Base-by-base conservation (phyloP, 1,140 invertebrate species). In the Cotesia typhae region DNA sequence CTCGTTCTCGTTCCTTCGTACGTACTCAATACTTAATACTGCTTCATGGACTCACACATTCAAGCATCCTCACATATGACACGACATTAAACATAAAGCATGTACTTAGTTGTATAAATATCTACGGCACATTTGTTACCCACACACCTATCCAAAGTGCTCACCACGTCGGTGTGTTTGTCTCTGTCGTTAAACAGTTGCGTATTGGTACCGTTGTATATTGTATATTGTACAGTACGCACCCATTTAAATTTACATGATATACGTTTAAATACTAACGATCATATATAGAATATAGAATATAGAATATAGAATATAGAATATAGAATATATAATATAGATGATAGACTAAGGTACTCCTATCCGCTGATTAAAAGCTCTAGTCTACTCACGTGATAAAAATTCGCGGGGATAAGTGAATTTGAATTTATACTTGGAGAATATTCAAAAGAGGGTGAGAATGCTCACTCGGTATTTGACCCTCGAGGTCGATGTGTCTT, bases 381-480 rank as follows among this genome's bases (percentile, higher is more conserved):
- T 1, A 2, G 28, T 28, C 28, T 28, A 28, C 28, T 28, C 28
- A 28, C 28, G 28, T 1, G 28, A 28, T 28, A 28, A 28, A 28
- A 28, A 28, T 28, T 28, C 28, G 28, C 28, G 28, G 1, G 28
- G 28, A 28, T 28, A 28, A 28, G 28, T 28, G 28, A 28, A 28
- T 28, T 28, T 28, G 3, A 28, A 28, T 28, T 28, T 28, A 28
- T 28, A 2, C 28, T 28, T 28, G 28, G 28, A 28, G 28, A 28
- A 28, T 28, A 3, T 28, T 28, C 1, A 28, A 28, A 28, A 28
- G 28, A 28, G 28, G 28, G 28, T 28, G 1, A 28, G 28, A 1
- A 28, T 28, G 28, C 28, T 28, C 28, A 28, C 28, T 28, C 66
- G 65, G 57, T 73, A 67, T 60, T 73, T 73, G 60, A 73, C 66